Conservation (phyloP, 1,140 invertebrate species). For the Penaeus vannamei region DNA sequence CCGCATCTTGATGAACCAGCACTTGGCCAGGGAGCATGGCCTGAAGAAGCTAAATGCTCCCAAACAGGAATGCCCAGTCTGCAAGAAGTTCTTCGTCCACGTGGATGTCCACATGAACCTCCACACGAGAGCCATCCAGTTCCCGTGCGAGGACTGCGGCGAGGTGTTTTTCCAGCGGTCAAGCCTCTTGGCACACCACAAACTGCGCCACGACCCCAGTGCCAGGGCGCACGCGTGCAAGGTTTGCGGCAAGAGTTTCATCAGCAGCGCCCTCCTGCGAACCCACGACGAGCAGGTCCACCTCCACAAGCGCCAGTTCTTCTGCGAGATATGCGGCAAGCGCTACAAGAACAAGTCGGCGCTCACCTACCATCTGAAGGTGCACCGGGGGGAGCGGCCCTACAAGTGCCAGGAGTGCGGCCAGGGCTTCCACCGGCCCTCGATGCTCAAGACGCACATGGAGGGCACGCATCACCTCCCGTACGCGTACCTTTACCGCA, state of each 20-base stretch:
- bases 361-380: constrained; percentile 69
- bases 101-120: constrained; percentile 57
- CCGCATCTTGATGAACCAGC: constrained; percentile 47
- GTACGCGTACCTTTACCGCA: constrained; percentile 51
- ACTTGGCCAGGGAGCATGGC: constrained; percentile 41
- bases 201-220: constrained; percentile 40
- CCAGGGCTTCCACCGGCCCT: constrained; percentile 53
- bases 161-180: constrained; percentile 58
- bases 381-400: constrained; percentile 68
- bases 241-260: constrained; percentile 46
- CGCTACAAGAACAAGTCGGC: constrained; percentile 72
- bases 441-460: constrained; percentile 54
- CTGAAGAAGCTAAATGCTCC: constrained; percentile 36
- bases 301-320: constrained; percentile 74
- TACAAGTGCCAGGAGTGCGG: constrained; percentile 67
- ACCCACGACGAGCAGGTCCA: constrained; percentile 53
- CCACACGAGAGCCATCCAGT: constrained; percentile 55
- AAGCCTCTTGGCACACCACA: constrained; percentile 49
- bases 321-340: constrained; percentile 74
- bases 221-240: constrained; percentile 32
- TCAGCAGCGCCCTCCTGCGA: constrained; percentile 41
- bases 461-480: constrained; percentile 49
- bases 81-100: constrained; percentile 55
- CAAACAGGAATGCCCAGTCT: constrained; percentile 54
- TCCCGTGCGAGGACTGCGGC: constrained; percentile 51